Evolutionary conservation across 1,140 invertebrate species (phyloP), one percentile per base, ranked within the genome.

Genomic region (Eupeodes corollae): DNA sequence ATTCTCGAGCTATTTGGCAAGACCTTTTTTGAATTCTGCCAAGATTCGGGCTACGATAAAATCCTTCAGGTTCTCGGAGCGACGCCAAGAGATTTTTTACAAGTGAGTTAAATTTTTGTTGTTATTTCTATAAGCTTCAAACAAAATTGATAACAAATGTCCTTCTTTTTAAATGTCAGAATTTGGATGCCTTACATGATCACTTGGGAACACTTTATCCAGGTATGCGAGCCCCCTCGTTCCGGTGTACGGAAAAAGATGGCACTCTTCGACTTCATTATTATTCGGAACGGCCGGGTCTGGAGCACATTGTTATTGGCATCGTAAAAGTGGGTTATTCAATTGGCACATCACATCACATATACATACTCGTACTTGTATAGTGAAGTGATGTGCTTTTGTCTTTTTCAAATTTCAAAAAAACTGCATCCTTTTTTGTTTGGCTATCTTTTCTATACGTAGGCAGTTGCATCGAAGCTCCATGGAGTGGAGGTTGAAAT

Each of bases 21-120:
- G 61, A 92, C 87, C 66, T 93, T 93, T 67, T 93, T 92, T 61
- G 89, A 93, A 68, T 93, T 92, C 62, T 93, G 90, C 56, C 88
- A 93, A 70, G 90, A 93, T 64, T 93, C 89, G 14, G 90, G 90
- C 18, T 94, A 92, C 62, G 89, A 92, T 60, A 89, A 89, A 70
- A 94, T 94, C 53, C 73, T 94, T 5, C 88, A 92, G 72, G 89
- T 93, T 0, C 72, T 94, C 1, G 90, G 91, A 39, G 88, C 89
- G n/a, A 92, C 88, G 6, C 88, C 89, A 3, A 71, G 88, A 44
- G 90, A 93, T 71, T 94, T 94, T 67, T 73, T 94, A 44, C 89
- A 91, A 78, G 88, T 90, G 51, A 21, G 12, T 30, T 44, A 26
- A n/a, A n/a, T n/a, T 26, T 26, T 26, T 26, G 3, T 26, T 26